Evolutionary conservation across 2,797 vertebrate species (phyloP), one percentile per base, ranked within the genome.

Genomic region (Sphenopsis melanotis): DNA sequence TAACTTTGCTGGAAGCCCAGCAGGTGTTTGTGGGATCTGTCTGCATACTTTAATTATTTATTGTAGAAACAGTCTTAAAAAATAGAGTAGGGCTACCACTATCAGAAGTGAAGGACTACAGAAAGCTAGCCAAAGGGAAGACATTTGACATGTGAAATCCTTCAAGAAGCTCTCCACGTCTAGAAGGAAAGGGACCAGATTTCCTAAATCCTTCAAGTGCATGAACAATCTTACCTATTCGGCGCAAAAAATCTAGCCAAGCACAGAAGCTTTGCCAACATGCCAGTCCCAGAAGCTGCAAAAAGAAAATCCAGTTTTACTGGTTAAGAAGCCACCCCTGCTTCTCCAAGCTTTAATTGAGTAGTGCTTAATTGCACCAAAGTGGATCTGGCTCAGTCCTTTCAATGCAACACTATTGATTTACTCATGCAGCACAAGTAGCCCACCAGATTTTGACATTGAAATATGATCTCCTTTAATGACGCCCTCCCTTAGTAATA

Each of bases 351-450:
- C 32, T 92, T 84, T 95, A 93, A 95, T 80, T 88, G 86, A 95
- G 60, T 77, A 92, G 78, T 95, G 95, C 95, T 96, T 93, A 96
- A 96, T 95, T 89, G 88, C 81, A 82, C 77, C 66, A 71, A 92
- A 87, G 71, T 80, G 64, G 82, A 85, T 94, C 72, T 89, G 88
- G 60, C 64, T 81, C 71, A 77, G 83, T 83, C 80, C 49, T 87
- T 94, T 90, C 90, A 90, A 42, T 74, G 68, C 41, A 96, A 87
- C 41, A 50, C 74, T 92, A 92, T 95, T 85, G 96, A 95, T 95
- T 97, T 95, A 83, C 86, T 95, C 89, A 71, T 27, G 46, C 78
- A 94, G 70, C 70, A 86, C 59, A 26, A 93, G 84, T 39, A 86
- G 64, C 55, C 89, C 94, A 90, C 79, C 59, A 82, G 90, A 95